phyloP scores from a whole-genome alignment of 2,113 vertebrate genomes.

The Muntiacus muntjak region DNA sequence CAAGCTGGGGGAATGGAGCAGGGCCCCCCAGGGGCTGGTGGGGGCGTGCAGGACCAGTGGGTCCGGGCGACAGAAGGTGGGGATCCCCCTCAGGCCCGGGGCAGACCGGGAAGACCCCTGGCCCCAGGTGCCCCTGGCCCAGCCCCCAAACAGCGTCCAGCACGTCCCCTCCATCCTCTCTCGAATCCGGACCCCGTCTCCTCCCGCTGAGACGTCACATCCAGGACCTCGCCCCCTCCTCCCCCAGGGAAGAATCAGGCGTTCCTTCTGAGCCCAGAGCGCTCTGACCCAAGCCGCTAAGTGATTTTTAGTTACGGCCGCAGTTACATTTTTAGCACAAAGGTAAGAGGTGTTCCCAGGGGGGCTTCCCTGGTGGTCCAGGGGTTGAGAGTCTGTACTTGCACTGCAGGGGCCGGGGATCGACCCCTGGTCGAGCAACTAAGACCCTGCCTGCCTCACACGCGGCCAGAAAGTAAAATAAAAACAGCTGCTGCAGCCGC shows the following conservation, averaged over 20 bases:
- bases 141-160: not conserved
- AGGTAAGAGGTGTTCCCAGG: not conserved
- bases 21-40: not conserved
- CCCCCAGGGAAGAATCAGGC: fast-evolving
- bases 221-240: not conserved
- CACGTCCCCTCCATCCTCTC: too few species aligned
- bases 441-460: not conserved
- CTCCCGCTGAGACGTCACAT: not conserved
- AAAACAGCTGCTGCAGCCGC: fast-evolving
- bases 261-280: not conserved
- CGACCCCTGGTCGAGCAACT: not conserved
- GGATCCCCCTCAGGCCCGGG: fast-evolving
- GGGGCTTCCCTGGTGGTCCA: fast-evolving
- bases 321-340: not conserved
- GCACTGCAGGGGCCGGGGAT: not conserved
- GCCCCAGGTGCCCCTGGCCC: not conserved
- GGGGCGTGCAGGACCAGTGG: not conserved
- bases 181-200: not conserved
- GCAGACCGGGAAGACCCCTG: not conserved
- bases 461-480: not conserved
- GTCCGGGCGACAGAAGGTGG: fast-evolving
- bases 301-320: not conserved
- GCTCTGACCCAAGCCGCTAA: not conserved
- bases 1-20: not conserved
- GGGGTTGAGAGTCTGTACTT: not conserved